A percentile compares a stretch with the other conserved stretches of the same genome.
Conservation (phyloP, 2,113 vertebrate genomes). For the Heteronetta atricapilla region DNA sequence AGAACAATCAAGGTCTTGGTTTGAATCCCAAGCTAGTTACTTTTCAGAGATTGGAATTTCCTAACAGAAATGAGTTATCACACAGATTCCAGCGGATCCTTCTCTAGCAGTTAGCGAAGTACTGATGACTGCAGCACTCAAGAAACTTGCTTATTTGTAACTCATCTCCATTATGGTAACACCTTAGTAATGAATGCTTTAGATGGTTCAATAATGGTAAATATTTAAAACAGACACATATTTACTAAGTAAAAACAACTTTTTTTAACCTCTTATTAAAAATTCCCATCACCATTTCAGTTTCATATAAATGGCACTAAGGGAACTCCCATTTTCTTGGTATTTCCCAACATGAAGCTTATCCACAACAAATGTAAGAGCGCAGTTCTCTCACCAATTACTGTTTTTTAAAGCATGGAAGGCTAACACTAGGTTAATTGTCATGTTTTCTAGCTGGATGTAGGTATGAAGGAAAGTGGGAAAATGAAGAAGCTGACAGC, state of each 20-base stretch:
- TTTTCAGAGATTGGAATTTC: background rate
- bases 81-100: background rate
- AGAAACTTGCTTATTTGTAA: background rate
- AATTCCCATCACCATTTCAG: background rate
- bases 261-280: background rate
- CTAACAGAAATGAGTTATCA: background rate
- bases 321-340: background rate
- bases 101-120: background rate
- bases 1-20: background rate
- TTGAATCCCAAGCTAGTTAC: background rate
- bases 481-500: background rate
- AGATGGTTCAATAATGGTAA: background rate
- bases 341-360: background rate
- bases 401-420: background rate
- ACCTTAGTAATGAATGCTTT: background rate
- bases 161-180: background rate
- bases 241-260: background rate
- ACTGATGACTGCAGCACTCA: background rate
- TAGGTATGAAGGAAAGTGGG: background rate
- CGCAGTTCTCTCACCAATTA: background rate
- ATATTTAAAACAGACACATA: background rate
- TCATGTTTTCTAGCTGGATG: background rate
- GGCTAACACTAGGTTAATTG: background rate
- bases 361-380: background rate
- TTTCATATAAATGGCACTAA: background rate